phyloP scores from a whole-genome alignment of 2,888 invertebrate species.

The Melitaea athalia region DNA sequence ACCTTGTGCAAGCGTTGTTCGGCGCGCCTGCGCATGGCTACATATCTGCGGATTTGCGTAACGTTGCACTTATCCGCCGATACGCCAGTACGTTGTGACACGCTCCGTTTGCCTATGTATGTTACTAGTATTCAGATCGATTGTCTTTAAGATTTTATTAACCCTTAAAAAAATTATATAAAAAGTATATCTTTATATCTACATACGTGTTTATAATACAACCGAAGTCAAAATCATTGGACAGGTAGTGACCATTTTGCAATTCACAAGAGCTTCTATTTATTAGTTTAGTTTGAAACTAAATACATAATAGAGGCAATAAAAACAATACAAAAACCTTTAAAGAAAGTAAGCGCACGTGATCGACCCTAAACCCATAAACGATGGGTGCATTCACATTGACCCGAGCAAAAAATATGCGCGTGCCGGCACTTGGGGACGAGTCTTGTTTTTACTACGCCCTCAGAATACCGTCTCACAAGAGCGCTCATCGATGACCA shows the following conservation, averaged over 20 bases:
- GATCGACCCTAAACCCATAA: slow-evolving; percentile 51
- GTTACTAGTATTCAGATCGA: slow-evolving; percentile 13
- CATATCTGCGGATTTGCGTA: slow-evolving; percentile 82
- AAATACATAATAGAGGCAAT: background rate
- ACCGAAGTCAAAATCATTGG: background rate
- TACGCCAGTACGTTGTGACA: slow-evolving; percentile 77
- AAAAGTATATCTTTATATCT: too few relatives aligned
- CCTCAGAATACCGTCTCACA: slow-evolving; percentile 45
- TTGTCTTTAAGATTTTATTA: background rate
- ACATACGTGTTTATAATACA: slow-evolving; percentile 60
- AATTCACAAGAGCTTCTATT: background rate
- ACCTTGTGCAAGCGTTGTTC: slow-evolving; percentile 80
- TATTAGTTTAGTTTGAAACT: background rate
- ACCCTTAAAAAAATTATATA: too few relatives aligned
- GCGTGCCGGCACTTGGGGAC: slow-evolving; percentile 73
- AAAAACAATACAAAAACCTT: background rate
- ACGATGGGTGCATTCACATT: slow-evolving; percentile 64
- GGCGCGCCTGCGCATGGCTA: slow-evolving; percentile 72
- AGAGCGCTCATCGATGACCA: slow-evolving; percentile 47
- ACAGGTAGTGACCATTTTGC: background rate
- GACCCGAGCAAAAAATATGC: slow-evolving; percentile 63
- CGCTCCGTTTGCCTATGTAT: slow-evolving; percentile 60
- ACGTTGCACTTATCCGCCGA: slow-evolving; percentile 80
- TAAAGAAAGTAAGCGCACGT: background rate
- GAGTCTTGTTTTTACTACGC: slow-evolving; percentile 56